Evolutionary conservation across 1,140 invertebrate species (phyloP).

Genomic region (Anoplolepis gracilipes): DNA sequence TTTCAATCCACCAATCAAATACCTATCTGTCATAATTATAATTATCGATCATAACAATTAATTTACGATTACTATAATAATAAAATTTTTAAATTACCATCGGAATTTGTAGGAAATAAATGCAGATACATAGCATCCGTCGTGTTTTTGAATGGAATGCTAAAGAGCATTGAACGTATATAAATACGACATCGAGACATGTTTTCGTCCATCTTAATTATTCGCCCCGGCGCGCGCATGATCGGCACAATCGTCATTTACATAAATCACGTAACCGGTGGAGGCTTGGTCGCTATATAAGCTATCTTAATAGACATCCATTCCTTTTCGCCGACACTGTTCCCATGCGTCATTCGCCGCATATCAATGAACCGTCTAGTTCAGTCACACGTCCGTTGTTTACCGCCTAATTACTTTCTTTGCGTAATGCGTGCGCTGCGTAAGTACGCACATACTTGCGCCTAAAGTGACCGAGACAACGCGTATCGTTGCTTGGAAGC

Average conservation of each 20-base stretch:
- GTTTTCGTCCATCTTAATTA: conserved; percentile 25
- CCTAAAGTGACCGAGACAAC: conserved; percentile 17
- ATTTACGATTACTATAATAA: not conserved
- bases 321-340: not conserved
- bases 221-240: not conserved
- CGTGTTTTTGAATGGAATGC: not conserved
- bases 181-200: not conserved
- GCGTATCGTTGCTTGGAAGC: conserved; percentile 43
- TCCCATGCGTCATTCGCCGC: not conserved
- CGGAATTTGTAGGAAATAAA: not conserved
- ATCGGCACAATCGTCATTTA: conserved; percentile 1
- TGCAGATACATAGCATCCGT: too few species aligned
- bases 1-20: too few species aligned
- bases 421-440: conserved; percentile 43
- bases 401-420: conserved; percentile 43
- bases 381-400: conserved; percentile 31
- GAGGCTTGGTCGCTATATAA: not conserved
- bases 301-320: not conserved
- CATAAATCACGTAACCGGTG: conserved; percentile 26
- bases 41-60: too few species aligned
- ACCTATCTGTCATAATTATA: not conserved
- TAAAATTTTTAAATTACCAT: not conserved
- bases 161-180: not conserved
- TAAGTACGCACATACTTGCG: conserved; percentile 18
- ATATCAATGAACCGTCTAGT: conserved; percentile 60